Percentiles rank a stretch among this genome's conserved stretches.
These are phyloP conservation scores for Epicauta chinensis DNA, from an alignment of 1,140 invertebrate species.

Conservation along the genomic window DNA sequence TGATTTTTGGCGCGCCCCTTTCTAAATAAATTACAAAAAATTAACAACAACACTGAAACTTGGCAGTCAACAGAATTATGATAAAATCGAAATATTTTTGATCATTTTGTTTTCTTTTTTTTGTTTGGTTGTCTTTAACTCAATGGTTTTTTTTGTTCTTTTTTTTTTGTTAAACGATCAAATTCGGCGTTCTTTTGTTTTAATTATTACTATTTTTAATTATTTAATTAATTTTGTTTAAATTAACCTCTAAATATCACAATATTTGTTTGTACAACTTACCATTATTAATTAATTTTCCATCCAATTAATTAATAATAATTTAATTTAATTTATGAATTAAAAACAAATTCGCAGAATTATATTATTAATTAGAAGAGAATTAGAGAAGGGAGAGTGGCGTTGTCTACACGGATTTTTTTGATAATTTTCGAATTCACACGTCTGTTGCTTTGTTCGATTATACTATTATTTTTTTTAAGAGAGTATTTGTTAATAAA, in stretches of 20 bases:
- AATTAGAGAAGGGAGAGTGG: too few species aligned
- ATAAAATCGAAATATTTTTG: too few species aligned
- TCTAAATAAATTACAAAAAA: neutral
- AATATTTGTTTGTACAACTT: slow-evolving; percentile 27
- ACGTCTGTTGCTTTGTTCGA: too few species aligned
- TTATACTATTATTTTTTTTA: too few species aligned
- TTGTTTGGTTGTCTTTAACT: too few species aligned
- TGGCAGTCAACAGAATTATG: slow-evolving; percentile 21
- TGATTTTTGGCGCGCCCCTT: too few species aligned
- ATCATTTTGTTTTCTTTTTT: neutral
- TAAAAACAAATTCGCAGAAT: too few species aligned
- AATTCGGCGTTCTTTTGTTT: slow-evolving; percentile 16
- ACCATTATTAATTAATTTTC: too few species aligned
- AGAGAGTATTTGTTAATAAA: neutral
- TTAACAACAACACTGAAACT: slow-evolving; percentile 23
- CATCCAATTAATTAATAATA: too few species aligned
- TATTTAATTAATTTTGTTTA: slow-evolving; percentile 15
- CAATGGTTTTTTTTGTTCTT: neutral
- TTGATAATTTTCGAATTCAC: neutral
- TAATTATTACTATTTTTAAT: too few species aligned
- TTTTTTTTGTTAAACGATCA: neutral
- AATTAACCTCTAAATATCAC: slow-evolving; percentile 31
- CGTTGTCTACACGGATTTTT: neutral
- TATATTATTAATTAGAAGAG: too few species aligned
- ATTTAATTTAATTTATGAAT: too few species aligned